Evolutionary conservation across 2,888 invertebrate species (phyloP), one percentile per base, ranked within the genome.

Genomic region (Papilio protenor): DNA sequence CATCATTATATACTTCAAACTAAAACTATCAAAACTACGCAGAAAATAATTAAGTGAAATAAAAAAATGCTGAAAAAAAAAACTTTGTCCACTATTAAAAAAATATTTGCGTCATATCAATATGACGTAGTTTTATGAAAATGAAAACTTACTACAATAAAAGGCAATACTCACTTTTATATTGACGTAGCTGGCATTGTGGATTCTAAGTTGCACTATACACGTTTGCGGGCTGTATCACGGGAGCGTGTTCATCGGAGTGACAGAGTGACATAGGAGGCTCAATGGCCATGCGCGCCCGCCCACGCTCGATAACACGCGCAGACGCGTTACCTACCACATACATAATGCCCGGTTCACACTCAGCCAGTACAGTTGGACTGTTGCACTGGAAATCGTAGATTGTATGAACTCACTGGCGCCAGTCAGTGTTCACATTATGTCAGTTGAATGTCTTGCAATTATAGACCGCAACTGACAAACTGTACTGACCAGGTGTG

Each of bases 251-350:
- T 82, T 85, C 82, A 82, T 82, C 83, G 85, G 83, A 84, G 83
- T 85, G 87, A 82, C 90, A 91, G 52, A 33, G 52, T 66, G 52
- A 64, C 33, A 27, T 61, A 16, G 23, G 21, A 57, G 49, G 75
- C 89, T 89, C 80, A 27, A 66, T 66, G 66, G 75, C 33, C 75
- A 75, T 86, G 85, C 85, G 86, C 92, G 90, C 80, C 87, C 93
- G 92, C 93, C 93, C 92, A 94, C 94, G 94, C 85, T 94, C 94
- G 92, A 94, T 94, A 94, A 80, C 81, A 79, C 79, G 80, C 78
- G 82, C 80, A 83, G 81, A 66, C 83, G 82, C 78, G 79, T 77
- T 61, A 70, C 52, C 69, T 55, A 14, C 52, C 23, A 10, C 69
- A 40, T 40, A 40, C 40, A 40, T 40, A 40, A 40, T 40, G 40